phyloP scores from a whole-genome alignment of 2,797 vertebrate genomes.

The Phataginus tetradactyla region DNA sequence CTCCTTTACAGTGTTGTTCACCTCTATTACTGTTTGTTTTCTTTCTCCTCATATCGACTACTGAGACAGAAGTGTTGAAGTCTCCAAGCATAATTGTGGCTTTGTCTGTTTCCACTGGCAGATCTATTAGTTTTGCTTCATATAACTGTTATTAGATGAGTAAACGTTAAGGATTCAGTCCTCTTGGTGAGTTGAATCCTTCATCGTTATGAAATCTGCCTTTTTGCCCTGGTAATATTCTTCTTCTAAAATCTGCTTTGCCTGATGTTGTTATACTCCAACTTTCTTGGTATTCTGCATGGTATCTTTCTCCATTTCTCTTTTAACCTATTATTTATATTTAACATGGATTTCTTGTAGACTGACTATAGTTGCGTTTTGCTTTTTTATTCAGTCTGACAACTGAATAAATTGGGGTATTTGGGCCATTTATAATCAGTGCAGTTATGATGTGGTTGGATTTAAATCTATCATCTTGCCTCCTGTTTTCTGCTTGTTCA shows the following conservation, averaged over 20 bases:
- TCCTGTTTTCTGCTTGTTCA: background rate
- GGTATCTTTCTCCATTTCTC: background rate
- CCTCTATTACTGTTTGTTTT: background rate
- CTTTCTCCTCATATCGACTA: background rate
- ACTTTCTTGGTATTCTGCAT: background rate
- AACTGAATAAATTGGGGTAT: background rate
- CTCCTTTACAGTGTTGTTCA: background rate
- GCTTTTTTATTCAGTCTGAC: background rate
- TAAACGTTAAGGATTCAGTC: background rate
- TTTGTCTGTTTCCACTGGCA: background rate
- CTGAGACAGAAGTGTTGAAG: background rate
- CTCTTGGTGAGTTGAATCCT: background rate
- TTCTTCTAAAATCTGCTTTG: background rate
- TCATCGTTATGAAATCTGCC: background rate
- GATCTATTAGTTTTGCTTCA: background rate
- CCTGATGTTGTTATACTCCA: background rate
- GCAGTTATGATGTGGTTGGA: background rate
- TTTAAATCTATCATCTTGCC: background rate
- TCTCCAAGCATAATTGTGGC: background rate
- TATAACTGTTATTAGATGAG: background rate
- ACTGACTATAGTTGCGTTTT: background rate
- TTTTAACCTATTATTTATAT: background rate
- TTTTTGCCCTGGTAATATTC: background rate
- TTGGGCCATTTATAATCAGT: background rate
- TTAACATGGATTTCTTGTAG: conserved; percentile 7